phyloP scores from a whole-genome alignment of 1,140 invertebrate genomes.

The Sarcophaga bullata region DNA sequence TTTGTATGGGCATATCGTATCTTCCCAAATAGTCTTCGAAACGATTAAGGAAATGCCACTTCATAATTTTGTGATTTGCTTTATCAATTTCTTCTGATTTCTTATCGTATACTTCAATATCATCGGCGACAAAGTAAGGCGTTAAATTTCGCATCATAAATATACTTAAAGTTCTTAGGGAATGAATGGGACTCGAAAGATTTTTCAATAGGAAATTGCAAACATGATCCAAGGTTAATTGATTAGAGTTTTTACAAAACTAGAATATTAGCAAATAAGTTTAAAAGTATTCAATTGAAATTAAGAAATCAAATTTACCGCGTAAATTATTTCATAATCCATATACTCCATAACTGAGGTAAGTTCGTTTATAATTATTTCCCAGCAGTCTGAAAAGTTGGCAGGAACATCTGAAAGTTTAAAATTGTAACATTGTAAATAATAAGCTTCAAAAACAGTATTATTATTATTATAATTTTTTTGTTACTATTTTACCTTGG shows the following conservation, averaged over 20 bases:
- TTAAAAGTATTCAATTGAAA: no score
- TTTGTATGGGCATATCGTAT: conserved; percentile 53
- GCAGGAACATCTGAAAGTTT: conserved; percentile 7
- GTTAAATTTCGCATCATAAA: conserved; percentile 53
- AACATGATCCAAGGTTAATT: conserved; percentile 54
- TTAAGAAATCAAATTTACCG: conserved; percentile 44
- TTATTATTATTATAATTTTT: no score
- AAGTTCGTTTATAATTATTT: conserved; percentile 3
- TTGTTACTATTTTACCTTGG: conserved; percentile 36
- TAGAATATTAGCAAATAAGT: conserved; percentile 18
- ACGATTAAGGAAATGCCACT: conserved; percentile 67
- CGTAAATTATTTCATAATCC: conserved; percentile 56
- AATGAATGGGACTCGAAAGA: conserved; percentile 50
- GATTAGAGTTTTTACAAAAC: conserved; percentile 55
- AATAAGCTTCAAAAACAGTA: no score
- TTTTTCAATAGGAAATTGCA: conserved; percentile 60
- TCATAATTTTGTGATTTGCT: conserved; percentile 37
- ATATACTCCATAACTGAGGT: conserved; percentile 51
- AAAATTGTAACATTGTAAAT: no score
- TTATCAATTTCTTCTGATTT: conserved; percentile 34
- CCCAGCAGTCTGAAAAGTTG: neutral
- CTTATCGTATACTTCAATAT: conserved; percentile 52
- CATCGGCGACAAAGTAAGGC: conserved; percentile 55
- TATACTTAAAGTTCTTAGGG: conserved; percentile 51
- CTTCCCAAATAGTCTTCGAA: conserved; percentile 68